Evolutionary conservation across 1,140 invertebrate species (phyloP), one percentile per base, ranked within the genome.

Genomic region (Polyergus mexicanus): DNA sequence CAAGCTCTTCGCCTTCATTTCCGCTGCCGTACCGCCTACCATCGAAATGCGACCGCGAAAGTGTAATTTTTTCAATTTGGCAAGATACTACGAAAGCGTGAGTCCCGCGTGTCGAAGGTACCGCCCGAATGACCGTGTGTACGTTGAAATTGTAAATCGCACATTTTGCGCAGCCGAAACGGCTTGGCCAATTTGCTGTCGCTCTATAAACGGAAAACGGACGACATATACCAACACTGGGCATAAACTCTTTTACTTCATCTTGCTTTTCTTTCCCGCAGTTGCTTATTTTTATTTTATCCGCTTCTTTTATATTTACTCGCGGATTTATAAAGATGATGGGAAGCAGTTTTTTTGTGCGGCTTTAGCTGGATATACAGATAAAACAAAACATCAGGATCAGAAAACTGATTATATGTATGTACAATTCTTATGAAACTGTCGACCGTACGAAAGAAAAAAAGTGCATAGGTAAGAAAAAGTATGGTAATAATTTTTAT

Each of bases 61-160:
- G 68, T 32, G 68, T 83, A 83, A 83, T 72, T 83, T 74, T 83
- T 83, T 83, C 78, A 83, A 83, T 83, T 83, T 83, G 35, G 78
- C 38, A 54, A 58, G 66, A 13, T 25, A 80, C 32, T 22, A 54
- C 54, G 38, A 13, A 41, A 56, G 19, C 54, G 3, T 19, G 66
- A 38, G 19, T 13, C 28, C 25, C 25, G 25, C 25, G 22, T 56
- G 44, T 80, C 47, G n/a, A 69, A 56, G 65, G 35, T 35, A 16
- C 28, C 5, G 60, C 16, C 5, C 10, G 13, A 56, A 41, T 11
- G 7, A 44, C 8, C 16, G 44, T 19, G 38, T 60, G 10, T 74
- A 11, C n/a, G 19, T 74, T n/a, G 25, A 1, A 28, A 58, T 58
- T 19, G 54, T 44, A 51, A 71, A 41, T 35, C 19, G 54, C 56